Base-by-base conservation (phyloP, 37 sponge, comb jelly and placozoan genomes). In the Lycopodina hypogea region DNA sequence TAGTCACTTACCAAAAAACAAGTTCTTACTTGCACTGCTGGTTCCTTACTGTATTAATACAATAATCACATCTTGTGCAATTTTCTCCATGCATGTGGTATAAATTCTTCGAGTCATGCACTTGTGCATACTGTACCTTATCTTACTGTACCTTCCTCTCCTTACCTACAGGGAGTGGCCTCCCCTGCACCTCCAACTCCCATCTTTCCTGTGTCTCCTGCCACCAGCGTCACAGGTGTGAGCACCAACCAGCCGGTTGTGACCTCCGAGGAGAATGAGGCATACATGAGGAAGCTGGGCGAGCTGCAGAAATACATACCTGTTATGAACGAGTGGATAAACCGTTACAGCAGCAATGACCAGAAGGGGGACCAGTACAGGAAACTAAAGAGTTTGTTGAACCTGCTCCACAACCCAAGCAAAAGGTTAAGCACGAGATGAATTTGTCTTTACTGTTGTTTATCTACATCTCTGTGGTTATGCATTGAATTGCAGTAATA, bases 251-350 rank as follows among this genome's bases (percentile, higher is more conserved):
- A 83, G 59, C 80, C 87, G 23, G 41, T 48, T 39, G 38, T 86
- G 58, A 74, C 81, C 42, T 81, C 87, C 1, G 87, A 86, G 51
- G 87, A 73, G 7, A 80, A 79, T 58, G 81, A 79, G 62, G 87
- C 81, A 21, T 78, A 78, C 76, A 52, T 86, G n/a, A 24, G 75
- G 38, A 86, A 79, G 71, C 61, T 79, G 42, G 74, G 64, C 18
- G 87, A 86, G 76, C 81, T 86, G 23, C 87, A 86, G 52, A 53
- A 21, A 12, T 86, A 80, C 61, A 24, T 80, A 0, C 87, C 87
- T 18, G 81, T 86, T 52, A 67, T 86, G 35, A 39, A 57, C 51
- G 41, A 76, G 36, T 75, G 78, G 87, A 74, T 86, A 22, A 69
- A 55, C 45, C 58, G 51, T 24, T 51, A 80, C 15, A 68, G 56